Percentiles rank a stretch among this genome's conserved stretches.
Conservation (phyloP, 2,888 invertebrate genomes). For the Argyresthia albistria region DNA sequence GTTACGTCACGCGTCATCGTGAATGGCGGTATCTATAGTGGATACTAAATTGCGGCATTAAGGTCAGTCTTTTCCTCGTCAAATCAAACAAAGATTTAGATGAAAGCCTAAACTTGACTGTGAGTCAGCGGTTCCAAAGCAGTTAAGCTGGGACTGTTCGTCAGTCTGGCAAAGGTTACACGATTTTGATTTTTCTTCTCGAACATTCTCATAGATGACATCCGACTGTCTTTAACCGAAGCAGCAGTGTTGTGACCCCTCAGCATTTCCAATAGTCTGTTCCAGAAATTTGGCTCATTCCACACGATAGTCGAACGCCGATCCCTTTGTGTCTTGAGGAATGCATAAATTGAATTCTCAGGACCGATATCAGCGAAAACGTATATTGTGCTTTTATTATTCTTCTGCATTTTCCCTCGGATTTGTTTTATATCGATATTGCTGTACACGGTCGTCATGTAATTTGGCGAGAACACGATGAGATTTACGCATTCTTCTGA, state of each 20-base stretch:
- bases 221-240: conserved; percentile 4
- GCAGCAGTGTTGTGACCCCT: conserved; percentile 13
- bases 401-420: conserved; percentile 44
- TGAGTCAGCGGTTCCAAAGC: conserved; percentile 33
- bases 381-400: conserved; percentile 40
- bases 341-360: conserved; percentile 57
- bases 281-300: conserved; percentile 53
- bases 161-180: conserved; percentile 22
- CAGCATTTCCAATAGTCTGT: conserved; percentile 31
- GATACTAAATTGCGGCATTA: too few species aligned
- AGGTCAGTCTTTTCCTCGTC: conserved; percentile 69
- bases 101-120: conserved; percentile 43
- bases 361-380: conserved; percentile 50
- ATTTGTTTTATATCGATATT: conserved; percentile 58
- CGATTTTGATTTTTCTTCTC: conserved; percentile 3
- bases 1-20: too few species aligned
- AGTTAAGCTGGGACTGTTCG: conserved; percentile 30
- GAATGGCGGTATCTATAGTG: too few species aligned
- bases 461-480: conserved; percentile 54
- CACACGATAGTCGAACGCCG: conserved; percentile 38
- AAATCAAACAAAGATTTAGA: conserved; percentile 33
- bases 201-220: conserved; percentile 9
- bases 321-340: conserved; percentile 54
- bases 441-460: conserved; percentile 47
- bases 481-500: conserved; percentile 10